phyloP scores from a whole-genome alignment of 2,888 invertebrate genomes.

The Norana najaformis region DNA sequence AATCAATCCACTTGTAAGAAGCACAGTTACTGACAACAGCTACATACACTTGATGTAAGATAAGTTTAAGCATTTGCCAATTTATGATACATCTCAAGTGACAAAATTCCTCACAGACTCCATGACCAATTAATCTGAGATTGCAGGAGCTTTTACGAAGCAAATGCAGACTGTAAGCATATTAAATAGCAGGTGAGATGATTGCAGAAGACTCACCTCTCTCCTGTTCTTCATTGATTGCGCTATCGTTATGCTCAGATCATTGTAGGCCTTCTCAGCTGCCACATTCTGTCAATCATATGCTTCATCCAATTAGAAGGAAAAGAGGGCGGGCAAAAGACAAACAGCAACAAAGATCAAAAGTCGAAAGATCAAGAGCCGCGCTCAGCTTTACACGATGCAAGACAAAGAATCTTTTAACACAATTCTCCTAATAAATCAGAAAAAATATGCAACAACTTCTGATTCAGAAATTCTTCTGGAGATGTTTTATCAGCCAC shows the following conservation, averaged over 20 bases:
- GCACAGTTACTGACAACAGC: too few species aligned
- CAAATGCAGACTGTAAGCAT: background rate
- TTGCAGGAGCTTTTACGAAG: background rate
- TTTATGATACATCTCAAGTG: too few species aligned
- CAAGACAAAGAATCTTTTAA: too few species aligned
- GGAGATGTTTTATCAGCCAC: background rate
- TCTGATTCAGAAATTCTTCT: background rate
- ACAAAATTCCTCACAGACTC: too few species aligned
- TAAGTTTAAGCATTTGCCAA: too few species aligned
- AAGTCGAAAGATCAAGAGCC: background rate
- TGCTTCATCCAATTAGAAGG: background rate
- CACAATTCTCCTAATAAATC: background rate
- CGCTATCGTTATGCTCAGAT: constrained; percentile 31
- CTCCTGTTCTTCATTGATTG: constrained; percentile 32
- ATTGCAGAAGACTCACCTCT: constrained; percentile 16
- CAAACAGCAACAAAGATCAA: background rate
- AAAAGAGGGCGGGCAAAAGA: background rate
- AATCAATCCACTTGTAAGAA: too few species aligned
- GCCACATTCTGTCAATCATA: constrained; percentile 31
- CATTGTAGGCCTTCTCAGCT: constrained; percentile 33
- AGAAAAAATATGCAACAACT: background rate
- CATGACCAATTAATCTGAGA: background rate
- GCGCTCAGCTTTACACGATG: too few species aligned
- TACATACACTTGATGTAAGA: background rate
- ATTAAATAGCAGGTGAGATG: too few species aligned